phyloP scores from a whole-genome alignment of 2,113 vertebrate species.

The Oxyruncus cristatus region DNA sequence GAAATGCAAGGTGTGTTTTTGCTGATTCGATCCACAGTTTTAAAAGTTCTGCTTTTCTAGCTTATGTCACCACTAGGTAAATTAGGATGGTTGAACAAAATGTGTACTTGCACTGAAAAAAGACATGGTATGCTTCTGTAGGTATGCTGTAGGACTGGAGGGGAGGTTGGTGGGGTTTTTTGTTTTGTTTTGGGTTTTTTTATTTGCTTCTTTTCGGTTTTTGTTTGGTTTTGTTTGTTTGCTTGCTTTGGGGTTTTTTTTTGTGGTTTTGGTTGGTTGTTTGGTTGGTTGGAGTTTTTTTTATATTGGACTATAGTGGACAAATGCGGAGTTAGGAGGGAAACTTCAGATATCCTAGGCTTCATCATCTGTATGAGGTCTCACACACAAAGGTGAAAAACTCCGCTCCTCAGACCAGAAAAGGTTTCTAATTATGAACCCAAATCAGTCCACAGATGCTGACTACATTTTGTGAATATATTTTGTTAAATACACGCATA shows the following conservation, averaged over 20 bases:
- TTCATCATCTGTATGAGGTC: not conserved
- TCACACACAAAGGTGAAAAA: not conserved
- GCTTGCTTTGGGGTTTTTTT: not conserved
- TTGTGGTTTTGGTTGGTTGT: not conserved
- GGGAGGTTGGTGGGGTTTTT: not conserved
- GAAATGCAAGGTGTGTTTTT: not conserved
- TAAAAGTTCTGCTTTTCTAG: not conserved
- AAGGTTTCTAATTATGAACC: not conserved
- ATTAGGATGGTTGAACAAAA: constrained; percentile 26
- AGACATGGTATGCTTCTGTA: not conserved
- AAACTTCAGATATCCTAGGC: not conserved
- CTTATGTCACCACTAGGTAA: not conserved
- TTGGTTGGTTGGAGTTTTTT: not conserved
- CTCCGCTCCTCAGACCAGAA: not conserved
- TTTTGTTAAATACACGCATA: not conserved
- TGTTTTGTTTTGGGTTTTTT: not conserved
- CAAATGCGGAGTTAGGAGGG: not conserved
- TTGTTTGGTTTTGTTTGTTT: not conserved
- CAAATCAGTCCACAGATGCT: not conserved
- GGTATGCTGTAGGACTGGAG: not conserved
- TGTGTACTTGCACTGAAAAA: not conserved
- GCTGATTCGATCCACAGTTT: not conserved
- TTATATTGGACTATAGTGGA: not conserved
- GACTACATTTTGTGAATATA: not conserved
- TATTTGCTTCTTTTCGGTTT: not conserved